Evolutionary conservation across 2,113 vertebrate species (phyloP).

Genomic region (Zingel zingel): DNA sequence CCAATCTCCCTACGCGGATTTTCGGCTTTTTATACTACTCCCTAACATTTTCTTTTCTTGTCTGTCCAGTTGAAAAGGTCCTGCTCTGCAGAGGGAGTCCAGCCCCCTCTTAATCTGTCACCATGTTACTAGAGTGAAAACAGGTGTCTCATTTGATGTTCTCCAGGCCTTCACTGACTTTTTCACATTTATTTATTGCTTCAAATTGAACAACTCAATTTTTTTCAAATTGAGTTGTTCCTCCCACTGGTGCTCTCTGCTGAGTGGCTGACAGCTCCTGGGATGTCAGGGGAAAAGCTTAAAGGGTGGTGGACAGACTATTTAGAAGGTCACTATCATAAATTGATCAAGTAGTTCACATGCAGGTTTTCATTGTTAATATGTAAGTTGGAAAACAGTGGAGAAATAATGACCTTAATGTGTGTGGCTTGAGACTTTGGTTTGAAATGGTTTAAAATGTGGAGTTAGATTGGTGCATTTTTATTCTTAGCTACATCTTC

Average conservation of each 20-base stretch:
- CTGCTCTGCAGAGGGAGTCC: slow-evolving; percentile 27
- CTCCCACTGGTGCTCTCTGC: slow-evolving; percentile 41
- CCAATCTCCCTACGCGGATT: too few species aligned
- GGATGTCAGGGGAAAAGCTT: slow-evolving; percentile 55
- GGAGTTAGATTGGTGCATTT: background rate
- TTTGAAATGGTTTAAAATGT: slow-evolving; percentile 3
- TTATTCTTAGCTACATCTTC: background rate
- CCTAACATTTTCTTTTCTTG: too few species aligned
- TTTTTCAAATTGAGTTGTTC: slow-evolving; percentile 62
- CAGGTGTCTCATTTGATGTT: slow-evolving; percentile 70
- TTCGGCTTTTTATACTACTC: too few species aligned
- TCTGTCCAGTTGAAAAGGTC: slow-evolving; percentile 44
- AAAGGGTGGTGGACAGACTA: slow-evolving; percentile 50
- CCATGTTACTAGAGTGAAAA: slow-evolving; percentile 61
- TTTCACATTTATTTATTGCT: slow-evolving; percentile 56
- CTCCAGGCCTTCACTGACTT: slow-evolving; percentile 13
- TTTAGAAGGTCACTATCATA: slow-evolving; percentile 50
- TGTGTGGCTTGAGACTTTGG: background rate
- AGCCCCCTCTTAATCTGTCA: slow-evolving; percentile 56
- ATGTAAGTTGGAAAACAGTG: background rate
- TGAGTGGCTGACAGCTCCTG: slow-evolving; percentile 58
- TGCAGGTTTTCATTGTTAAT: slow-evolving; percentile 3
- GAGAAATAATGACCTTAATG: background rate
- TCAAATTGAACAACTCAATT: slow-evolving; percentile 43
- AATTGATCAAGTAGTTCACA: slow-evolving; percentile 22